Percentiles rank a stretch among this genome's conserved stretches.
Evolutionary conservation across 2,888 invertebrate genomes (phyloP).

Genomic region (Octodonta nipae): DNA sequence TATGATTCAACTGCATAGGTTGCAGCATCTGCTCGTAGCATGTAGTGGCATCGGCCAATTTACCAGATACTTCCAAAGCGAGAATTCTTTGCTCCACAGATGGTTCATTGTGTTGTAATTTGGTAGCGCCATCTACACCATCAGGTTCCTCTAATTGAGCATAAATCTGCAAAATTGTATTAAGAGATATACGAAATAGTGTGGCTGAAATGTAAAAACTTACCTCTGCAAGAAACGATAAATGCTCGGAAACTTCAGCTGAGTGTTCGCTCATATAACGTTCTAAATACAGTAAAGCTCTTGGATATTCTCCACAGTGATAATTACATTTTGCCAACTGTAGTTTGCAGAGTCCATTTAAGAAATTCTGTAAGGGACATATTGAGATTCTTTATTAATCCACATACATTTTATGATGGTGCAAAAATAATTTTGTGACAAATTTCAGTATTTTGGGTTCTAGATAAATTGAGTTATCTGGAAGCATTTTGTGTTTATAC

Average conservation of each 20-base stretch:
- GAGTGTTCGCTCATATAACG: constrained; percentile 50
- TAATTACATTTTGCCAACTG: constrained; percentile 60
- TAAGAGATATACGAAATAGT: neutral
- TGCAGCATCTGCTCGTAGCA: constrained; percentile 74
- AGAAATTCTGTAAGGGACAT: constrained; percentile 7
- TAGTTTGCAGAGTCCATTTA: constrained; percentile 43
- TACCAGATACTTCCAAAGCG: constrained; percentile 71
- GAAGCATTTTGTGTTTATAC: too few relatives aligned
- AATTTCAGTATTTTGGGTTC: too few relatives aligned
- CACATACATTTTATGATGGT: too few relatives aligned
- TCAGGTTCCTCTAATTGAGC: constrained; percentile 81
- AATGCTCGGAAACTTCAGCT: constrained; percentile 42
- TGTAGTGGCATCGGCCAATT: constrained; percentile 69
- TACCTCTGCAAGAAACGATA: constrained; percentile 48
- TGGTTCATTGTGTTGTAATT: constrained; percentile 61
- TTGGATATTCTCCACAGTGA: constrained; percentile 58
- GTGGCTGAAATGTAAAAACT: constrained; percentile 3
- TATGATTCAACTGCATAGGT: constrained; percentile 33
- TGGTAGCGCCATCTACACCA: constrained; percentile 69
- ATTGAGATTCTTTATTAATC: neutral
- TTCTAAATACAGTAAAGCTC: constrained; percentile 64
- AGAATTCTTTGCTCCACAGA: constrained; percentile 71
- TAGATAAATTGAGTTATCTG: too few relatives aligned
- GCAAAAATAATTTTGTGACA: too few relatives aligned
- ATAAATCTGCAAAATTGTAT: constrained; percentile 50